Evolutionary conservation across 2,113 vertebrate genomes (phyloP).

Genomic region (Myotis brandtii): DNA sequence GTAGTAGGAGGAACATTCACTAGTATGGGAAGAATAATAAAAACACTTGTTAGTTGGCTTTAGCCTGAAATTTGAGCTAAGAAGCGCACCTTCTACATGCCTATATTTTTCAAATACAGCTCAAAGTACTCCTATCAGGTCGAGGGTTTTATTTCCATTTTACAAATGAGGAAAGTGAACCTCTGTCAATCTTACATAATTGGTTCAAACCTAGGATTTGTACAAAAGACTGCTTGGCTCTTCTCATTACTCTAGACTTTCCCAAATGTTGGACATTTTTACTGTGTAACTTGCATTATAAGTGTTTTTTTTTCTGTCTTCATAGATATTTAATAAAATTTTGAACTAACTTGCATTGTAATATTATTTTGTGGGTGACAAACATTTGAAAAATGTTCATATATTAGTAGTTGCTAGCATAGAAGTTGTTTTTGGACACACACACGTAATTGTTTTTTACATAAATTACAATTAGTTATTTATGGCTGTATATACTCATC

Average conservation of each 20-base stretch:
- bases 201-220: neutral
- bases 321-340: neutral
- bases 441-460: neutral
- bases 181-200: neutral
- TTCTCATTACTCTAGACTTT: slow-evolving; percentile 6
- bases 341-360: slow-evolving; percentile 14
- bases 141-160: neutral
- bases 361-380: slow-evolving; percentile 21
- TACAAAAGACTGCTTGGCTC: neutral
- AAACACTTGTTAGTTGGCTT: neutral
- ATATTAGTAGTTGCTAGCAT: neutral
- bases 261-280: neutral
- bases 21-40: neutral
- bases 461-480: neutral
- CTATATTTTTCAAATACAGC: neutral
- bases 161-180: neutral
- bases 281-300: neutral
- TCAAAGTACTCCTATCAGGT: neutral
- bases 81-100: neutral
- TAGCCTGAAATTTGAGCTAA: slow-evolving; percentile 30
- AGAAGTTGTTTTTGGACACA: neutral
- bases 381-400: slow-evolving; percentile 18
- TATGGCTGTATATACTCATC: neutral
- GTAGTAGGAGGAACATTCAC: neutral
- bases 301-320: neutral